Evolutionary conservation across 2,888 invertebrate species (phyloP), one percentile per base, ranked within the genome.

Genomic region (Agrotis ipsilon): DNA sequence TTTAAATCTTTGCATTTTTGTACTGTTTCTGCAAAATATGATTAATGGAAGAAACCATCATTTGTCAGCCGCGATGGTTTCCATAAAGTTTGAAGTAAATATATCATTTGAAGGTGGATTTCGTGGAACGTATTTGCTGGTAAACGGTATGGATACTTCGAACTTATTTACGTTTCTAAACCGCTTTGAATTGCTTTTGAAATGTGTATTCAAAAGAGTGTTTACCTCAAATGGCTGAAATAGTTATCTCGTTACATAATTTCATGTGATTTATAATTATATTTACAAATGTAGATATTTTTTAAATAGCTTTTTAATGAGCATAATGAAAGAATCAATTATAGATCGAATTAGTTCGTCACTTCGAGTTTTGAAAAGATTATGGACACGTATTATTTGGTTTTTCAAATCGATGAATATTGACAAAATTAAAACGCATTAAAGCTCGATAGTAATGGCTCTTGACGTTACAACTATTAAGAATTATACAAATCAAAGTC

Each of bases 41-140:
- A 84, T 76, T 72, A 81, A 84, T 81, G 48, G 69, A 58, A 52
- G 66, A 55, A 63, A 39, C 43, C 52, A 65, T 73, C 71, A 70
- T 84, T 84, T 82, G 79, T 81, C 82, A 84, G 65, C 55, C 24
- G 57, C 58, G 52, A 59, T 68, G 68, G 55, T 73, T 81, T 62
- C 75, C 69, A 58, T 65, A 76, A 80, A 80, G 61, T 69, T 61
- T 61, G 61, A 55, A 80, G 60, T 75, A 75, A 80, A 75, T 75
- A 58, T 80, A 64, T 80, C 39, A 49, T 80, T 70, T 39, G 24
- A 65, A 65, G 58, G 52, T 54, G 43, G 39, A 61, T 61, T 80
- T 80, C 46, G 48, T 58, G 24, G 61, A 76, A 69, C 21, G 52
- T 48, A 52, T 64, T 75, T 64, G 52, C 46, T 39, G 46, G 9